A percentile compares a stretch with the other conserved stretches of the same genome.
Conservation (phyloP, 2,797 vertebrate genomes). For the Tokudaia muenninki region DNA sequence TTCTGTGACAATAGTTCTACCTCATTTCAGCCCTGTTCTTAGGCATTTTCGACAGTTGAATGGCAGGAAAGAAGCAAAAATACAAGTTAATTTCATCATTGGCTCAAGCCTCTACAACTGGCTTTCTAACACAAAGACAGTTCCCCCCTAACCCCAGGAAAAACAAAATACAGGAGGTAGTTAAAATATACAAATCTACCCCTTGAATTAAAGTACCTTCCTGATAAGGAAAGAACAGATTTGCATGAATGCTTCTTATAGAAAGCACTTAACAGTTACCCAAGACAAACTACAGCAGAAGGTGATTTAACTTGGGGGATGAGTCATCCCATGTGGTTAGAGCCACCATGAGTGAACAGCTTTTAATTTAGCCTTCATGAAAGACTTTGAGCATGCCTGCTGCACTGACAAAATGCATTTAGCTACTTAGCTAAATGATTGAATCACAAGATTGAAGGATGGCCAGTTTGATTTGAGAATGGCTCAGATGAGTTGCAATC, state of each 20-base stretch:
- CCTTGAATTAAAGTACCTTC: conserved; percentile 66
- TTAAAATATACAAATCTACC: conserved; percentile 72
- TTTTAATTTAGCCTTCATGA: conserved; percentile 65
- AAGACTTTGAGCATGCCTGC: conserved; percentile 48
- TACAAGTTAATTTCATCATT: conserved; percentile 60
- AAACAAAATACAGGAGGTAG: conserved; percentile 59
- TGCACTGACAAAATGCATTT: conserved; percentile 65
- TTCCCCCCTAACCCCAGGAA: neutral
- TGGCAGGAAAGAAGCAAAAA: neutral
- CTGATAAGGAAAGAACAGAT: conserved; percentile 67
- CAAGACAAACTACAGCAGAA: conserved; percentile 46
- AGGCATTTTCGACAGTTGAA: conserved; percentile 68
- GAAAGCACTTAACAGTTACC: conserved; percentile 77
- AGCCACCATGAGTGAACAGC: conserved; percentile 38
- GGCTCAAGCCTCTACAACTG: conserved; percentile 67
- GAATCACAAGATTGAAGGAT: conserved; percentile 50
- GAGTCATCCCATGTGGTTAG: conserved; percentile 61
- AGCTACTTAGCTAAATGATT: conserved; percentile 45
- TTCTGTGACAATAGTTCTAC: neutral
- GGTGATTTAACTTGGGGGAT: conserved; percentile 17
- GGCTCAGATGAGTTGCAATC: neutral
- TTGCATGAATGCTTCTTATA: conserved; percentile 61
- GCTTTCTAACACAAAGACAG: conserved; percentile 67
- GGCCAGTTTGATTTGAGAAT: conserved; percentile 61
- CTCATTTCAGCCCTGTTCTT: neutral